Evolutionary conservation across 2,113 vertebrate genomes (phyloP).

Genomic region (Apodemus speciosus): DNA sequence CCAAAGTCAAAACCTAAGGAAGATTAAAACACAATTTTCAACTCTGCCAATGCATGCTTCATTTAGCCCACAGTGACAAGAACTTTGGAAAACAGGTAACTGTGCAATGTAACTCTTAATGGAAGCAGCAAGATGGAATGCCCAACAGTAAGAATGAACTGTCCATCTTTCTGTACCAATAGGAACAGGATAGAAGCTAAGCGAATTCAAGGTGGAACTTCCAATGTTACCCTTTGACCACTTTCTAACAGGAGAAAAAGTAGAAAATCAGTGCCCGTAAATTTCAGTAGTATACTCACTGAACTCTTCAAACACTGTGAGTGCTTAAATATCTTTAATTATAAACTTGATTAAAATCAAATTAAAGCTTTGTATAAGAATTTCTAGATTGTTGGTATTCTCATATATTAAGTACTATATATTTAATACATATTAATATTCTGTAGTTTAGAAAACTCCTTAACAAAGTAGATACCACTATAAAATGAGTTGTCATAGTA

Average conservation of each 20-base stretch:
- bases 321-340: background rate
- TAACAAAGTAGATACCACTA: background rate
- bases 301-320: background rate
- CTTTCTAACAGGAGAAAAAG: constrained; percentile 6
- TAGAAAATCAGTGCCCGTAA: background rate
- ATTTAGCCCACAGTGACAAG: background rate
- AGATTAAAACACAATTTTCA: background rate
- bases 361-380: background rate
- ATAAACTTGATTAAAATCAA: constrained; percentile 27
- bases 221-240: background rate
- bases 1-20: constrained; percentile 97
- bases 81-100: background rate
- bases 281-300: background rate
- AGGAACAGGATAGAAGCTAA: background rate
- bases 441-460: constrained; percentile 8
- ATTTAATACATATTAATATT: constrained; percentile 39
- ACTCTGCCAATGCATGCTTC: background rate
- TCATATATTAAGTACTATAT: background rate
- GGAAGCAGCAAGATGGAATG: background rate
- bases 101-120: too few species aligned
- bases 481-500: background rate
- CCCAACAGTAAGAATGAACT: background rate
- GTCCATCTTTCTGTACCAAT: background rate
- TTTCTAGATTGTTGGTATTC: constrained; percentile 16
- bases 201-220: background rate